These are phyloP conservation scores for Drosophila paramelanica DNA, from an alignment of 2,888 invertebrate genomes.

Conservation along the genomic window DNA sequence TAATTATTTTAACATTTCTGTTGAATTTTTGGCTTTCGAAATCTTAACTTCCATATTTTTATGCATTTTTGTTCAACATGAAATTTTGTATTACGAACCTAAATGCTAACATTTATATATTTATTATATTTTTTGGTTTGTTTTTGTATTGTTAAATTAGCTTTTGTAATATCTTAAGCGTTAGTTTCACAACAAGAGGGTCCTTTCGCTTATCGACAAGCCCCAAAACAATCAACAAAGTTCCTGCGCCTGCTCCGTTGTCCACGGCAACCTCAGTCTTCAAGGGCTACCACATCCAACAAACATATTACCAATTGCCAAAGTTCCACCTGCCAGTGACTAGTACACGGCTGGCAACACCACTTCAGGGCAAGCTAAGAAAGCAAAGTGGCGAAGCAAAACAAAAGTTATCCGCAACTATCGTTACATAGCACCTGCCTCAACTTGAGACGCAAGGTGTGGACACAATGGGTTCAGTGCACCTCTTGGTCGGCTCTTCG, in stretches of 20 bases:
- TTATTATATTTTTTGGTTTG: too few relatives aligned
- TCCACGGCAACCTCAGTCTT: constrained; percentile 53
- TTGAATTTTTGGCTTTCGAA: too few relatives aligned
- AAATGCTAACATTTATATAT: too few relatives aligned
- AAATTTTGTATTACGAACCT: too few relatives aligned
- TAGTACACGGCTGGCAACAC: constrained; percentile 34
- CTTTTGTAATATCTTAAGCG: not conserved
- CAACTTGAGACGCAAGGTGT: constrained; percentile 17
- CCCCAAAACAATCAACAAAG: constrained; percentile 56
- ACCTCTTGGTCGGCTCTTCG: constrained; percentile 19
- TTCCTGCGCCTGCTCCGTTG: constrained; percentile 70
- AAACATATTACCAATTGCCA: constrained; percentile 32
- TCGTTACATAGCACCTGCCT: constrained; percentile 48
- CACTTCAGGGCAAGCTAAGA: constrained; percentile 43
- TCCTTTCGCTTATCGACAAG: not conserved
- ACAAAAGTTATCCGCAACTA: constrained; percentile 23
- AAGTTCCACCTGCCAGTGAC: constrained; percentile 16
- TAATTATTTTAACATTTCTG: too few relatives aligned
- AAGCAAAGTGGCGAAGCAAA: constrained; percentile 1
- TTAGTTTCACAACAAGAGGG: constrained; percentile 43
- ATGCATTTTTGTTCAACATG: too few relatives aligned
- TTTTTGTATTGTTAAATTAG: too few relatives aligned
- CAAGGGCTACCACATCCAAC: constrained; percentile 38
- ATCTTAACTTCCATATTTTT: too few relatives aligned
- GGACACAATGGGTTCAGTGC: constrained; percentile 33